Conservation (phyloP, 2,113 vertebrate genomes). For the Halcyon malimbica region DNA sequence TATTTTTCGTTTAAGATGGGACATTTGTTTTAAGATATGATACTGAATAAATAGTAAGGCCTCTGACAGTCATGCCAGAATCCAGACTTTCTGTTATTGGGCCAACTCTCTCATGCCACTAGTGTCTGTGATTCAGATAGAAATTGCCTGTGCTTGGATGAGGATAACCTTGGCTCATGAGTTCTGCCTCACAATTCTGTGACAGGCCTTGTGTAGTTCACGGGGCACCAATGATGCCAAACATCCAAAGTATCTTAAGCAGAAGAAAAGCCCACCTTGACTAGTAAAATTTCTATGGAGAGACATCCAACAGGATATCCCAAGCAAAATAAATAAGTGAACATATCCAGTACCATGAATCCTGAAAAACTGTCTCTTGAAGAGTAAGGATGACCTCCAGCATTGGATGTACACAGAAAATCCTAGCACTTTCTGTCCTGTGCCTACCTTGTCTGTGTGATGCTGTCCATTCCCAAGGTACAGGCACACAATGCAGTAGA, state of each 20-base stretch:
- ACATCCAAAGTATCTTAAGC: background rate
- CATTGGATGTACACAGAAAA: background rate
- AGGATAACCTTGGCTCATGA: background rate
- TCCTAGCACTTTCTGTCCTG: background rate
- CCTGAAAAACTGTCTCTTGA: background rate
- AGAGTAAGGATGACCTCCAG: background rate
- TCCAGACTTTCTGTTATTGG: background rate
- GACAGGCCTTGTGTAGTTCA: background rate
- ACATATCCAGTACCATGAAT: background rate
- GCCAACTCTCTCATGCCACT: background rate
- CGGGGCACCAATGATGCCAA: background rate
- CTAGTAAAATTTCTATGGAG: background rate
- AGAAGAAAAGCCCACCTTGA: background rate
- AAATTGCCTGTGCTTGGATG: background rate
- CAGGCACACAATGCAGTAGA: background rate
- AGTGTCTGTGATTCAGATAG: background rate
- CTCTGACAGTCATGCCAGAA: background rate
- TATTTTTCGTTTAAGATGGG: background rate
- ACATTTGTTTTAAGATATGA: background rate
- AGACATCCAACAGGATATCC: background rate
- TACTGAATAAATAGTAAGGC: background rate
- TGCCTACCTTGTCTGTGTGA: background rate
- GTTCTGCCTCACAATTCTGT: background rate
- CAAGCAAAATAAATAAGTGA: background rate
- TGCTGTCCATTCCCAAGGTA: background rate